phyloP scores from a whole-genome alignment of 2,113 vertebrate species.

The Aegypius monachus region DNA sequence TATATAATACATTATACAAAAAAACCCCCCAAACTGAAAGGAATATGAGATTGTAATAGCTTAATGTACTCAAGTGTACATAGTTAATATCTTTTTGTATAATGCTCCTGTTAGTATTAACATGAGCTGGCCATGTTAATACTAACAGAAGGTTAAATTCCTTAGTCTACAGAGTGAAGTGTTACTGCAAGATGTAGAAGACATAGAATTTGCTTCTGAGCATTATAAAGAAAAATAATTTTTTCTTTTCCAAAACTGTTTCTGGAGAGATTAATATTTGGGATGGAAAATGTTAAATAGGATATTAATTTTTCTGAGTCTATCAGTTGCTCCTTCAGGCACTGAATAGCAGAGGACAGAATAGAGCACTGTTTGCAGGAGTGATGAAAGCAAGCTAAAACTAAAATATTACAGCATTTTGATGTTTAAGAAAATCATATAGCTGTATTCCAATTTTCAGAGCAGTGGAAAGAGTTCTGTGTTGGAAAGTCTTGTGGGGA shows the following conservation, averaged over 20 bases:
- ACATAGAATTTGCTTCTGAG: background rate
- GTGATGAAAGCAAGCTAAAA: background rate
- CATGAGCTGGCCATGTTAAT: background rate
- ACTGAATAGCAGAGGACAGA: background rate
- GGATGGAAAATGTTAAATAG: background rate
- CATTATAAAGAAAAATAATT: background rate
- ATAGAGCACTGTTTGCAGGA: background rate
- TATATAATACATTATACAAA: background rate
- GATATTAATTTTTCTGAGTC: background rate
- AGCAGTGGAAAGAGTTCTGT: slow-evolving; percentile 99
- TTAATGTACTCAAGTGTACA: background rate
- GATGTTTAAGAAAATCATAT: background rate
- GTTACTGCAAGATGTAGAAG: background rate
- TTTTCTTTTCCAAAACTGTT: background rate
- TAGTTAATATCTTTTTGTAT: background rate
- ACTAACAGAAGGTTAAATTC: background rate
- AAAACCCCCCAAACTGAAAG: background rate
- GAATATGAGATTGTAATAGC: background rate
- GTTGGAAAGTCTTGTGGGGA: slow-evolving; percentile 93
- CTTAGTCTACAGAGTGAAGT: background rate
- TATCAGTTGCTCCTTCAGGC: background rate
- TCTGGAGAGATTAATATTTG: background rate
- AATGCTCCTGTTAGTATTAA: background rate
- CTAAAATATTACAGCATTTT: background rate
- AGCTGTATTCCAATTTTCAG: slow-evolving; percentile 74